Evolutionary conservation across 2,888 invertebrate genomes (phyloP), one percentile per base, ranked within the genome.

Genomic region (Orthonychiurus folsomi): DNA sequence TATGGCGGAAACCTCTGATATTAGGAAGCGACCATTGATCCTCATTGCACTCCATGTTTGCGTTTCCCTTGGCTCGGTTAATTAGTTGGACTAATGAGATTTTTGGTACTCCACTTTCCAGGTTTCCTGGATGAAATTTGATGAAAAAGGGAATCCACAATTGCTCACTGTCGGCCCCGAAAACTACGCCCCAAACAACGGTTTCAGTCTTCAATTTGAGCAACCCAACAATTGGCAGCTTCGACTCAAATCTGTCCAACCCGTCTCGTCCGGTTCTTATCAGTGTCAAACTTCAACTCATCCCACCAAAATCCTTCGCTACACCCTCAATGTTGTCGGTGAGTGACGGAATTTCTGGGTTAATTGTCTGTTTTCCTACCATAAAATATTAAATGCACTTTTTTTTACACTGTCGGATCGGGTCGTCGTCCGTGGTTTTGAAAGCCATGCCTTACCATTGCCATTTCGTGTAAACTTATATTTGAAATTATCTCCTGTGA

Each of bases 121-220:
- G 77, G 76, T 77, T 62, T 77, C 77, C 1, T 77, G 76, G 76
- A 74, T 76, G 62, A 72, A 76, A 53, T 70, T 74, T 56, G 73
- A 74, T 62, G 73, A 73, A 25, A 71, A 74, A 50, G 75, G 69
- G 63, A 69, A 75, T 65, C 73, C 75, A 26, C 74, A 76, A 65
- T 73, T 77, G 60, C 73, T 77, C 57, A 77, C 77, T 15, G 75
- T 76, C 59, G 76, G 76, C 20, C 69, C 73, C 20, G 74, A 74
- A 59, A 75, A 75, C 24, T 77, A 76, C 71, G 75, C 75, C 54
- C 74, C 75, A 20, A 76, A 77, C 63, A 71, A 73, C 58, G 71
- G 76, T 26, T 74, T 73, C 64, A 73, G 73, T 50, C 71, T 74
- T 47, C 73, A 72, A 62, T 76, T 76, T 63, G 75, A 76, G 54